phyloP scores from a whole-genome alignment of 2,888 invertebrate species.

The Limnephilus auricula region DNA sequence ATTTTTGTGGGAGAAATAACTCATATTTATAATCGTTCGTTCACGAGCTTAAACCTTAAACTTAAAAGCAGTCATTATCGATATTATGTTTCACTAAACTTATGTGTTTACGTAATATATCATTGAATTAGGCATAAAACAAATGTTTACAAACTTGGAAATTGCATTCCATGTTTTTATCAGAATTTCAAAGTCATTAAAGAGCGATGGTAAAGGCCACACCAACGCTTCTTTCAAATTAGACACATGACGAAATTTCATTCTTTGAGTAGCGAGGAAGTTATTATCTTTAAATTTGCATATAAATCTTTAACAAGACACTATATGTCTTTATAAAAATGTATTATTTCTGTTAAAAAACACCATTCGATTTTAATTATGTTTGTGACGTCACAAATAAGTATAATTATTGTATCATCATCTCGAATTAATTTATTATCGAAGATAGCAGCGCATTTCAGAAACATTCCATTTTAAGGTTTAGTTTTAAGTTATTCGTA shows the following conservation, averaged over 20 bases:
- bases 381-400: constrained; percentile 28
- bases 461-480: constrained; percentile 50
- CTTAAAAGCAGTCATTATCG: not conserved
- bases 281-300: constrained; percentile 20
- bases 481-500: constrained; percentile 50
- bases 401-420: constrained; percentile 18
- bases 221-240: constrained; percentile 13
- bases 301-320: constrained; percentile 29
- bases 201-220: constrained; percentile 12
- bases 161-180: not conserved
- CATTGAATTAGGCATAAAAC: not conserved
- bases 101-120: not conserved
- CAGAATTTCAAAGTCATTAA: constrained; percentile 51
- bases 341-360: not conserved
- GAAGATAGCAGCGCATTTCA: constrained; percentile 43
- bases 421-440: constrained; percentile 58
- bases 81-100: not conserved
- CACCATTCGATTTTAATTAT: not conserved
- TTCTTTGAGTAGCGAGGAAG: not conserved
- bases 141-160: not conserved
- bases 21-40: not conserved
- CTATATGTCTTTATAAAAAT: not conserved
- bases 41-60: not conserved
- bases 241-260: constrained; percentile 29
- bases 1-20: not conserved